Evolutionary conservation across 1,140 invertebrate species (phyloP), one percentile per base, ranked within the genome.

Genomic region (Macrocentrus cingulum): DNA sequence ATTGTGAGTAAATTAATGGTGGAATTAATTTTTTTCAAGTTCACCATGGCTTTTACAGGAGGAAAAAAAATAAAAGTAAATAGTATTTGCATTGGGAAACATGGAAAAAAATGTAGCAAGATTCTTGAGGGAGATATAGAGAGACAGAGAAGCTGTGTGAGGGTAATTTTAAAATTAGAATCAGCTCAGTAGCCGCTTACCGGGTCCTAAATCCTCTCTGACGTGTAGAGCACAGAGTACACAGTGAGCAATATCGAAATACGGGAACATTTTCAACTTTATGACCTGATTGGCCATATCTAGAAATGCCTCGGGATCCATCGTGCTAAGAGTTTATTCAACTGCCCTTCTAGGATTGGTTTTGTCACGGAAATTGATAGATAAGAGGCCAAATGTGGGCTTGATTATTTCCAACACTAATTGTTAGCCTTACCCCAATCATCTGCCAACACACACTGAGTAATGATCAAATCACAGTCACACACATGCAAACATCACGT

Each of bases 191-290:
- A 64, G 70, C 65, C 64, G 65, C 85, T 87, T 84, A 94, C 91
- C 91, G 72, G 87, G 82, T 71, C 93, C 93, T 68, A 98, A 86
- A 85, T 99, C 97, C 79, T 99, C 97, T 71, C 95, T 85, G 48
- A 99, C 91, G 70, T 94, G 91, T 60, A 96, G 81, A 71, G 92
- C 92, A 78, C 91, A 93, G 36, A 97, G 83, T 65, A 92, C 84
- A 80, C 89, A 91, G 81, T 99, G 94, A 60, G 96, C 96, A 69
- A 98, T 90, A 77, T 99, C 97, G 81, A 99, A 99, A 84, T 98
- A 99, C 32, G 97, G 97, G 79, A 91, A 99, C 96, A 99, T 98
- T 85, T 98, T 98, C 64, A 99, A 84, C 81, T 98, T 98, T 64
- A 96, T 95, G 78, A 99, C 94, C 85, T 95, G 93, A 81, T 97